Conservation (phyloP, 2,113 vertebrate species). For the Capra hircus region DNA sequence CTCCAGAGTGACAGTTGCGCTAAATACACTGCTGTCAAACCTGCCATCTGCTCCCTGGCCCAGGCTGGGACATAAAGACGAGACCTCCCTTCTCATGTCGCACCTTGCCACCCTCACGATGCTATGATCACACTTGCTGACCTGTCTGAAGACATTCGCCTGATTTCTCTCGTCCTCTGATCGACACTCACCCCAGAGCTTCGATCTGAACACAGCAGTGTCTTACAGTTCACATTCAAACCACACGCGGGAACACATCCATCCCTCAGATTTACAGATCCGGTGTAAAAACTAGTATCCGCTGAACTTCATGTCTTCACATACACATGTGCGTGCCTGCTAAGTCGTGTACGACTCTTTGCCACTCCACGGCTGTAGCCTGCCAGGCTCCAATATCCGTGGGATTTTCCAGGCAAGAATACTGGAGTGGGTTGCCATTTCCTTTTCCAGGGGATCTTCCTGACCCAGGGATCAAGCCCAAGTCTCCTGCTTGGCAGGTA, state of each 20-base stretch:
- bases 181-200: neutral
- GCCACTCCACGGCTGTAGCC: neutral
- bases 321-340: neutral
- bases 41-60: slow-evolving; percentile 35
- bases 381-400: neutral
- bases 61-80: slow-evolving; percentile 10
- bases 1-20: slow-evolving; percentile 32
- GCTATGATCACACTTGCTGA: neutral
- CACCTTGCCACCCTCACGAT: neutral
- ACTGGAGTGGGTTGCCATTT: neutral
- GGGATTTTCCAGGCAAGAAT: neutral
- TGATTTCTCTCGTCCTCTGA: neutral
- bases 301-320: neutral
- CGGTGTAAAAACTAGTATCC: neutral
- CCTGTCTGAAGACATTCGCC: neutral
- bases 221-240: neutral
- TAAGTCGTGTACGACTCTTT: rapidly evolving
- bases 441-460: neutral
- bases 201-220: neutral
- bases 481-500: neutral
- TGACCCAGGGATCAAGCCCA: neutral
- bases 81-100: neutral
- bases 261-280: neutral
- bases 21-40: slow-evolving; percentile 27
- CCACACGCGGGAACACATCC: neutral